These are phyloP conservation scores for Mesorhabditis sp. DNA, from an alignment of 2,888 invertebrate species.

Conservation along the genomic window DNA sequence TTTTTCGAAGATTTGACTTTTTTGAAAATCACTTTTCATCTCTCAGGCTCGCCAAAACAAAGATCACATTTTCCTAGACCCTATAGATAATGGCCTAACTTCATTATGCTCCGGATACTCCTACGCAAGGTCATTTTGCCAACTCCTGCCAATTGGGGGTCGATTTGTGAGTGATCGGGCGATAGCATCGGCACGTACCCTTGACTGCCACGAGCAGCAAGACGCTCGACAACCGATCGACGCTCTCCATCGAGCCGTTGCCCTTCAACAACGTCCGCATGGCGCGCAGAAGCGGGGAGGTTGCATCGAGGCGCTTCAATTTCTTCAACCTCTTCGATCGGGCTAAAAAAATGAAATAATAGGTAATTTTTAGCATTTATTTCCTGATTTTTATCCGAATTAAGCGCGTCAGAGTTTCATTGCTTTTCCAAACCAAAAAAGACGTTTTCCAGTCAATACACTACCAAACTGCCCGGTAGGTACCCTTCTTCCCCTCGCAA, in stretches of 20 bases:
- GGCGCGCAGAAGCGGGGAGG: slow-evolving; percentile 26
- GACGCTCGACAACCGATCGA: slow-evolving; percentile 20
- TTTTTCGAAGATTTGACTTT: no score
- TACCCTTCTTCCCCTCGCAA: no score
- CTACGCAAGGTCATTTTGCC: no score
- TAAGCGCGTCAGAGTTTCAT: background rate
- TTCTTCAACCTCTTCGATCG: slow-evolving; percentile 9
- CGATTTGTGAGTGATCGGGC: background rate
- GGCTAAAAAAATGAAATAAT: background rate
- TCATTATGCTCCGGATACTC: no score
- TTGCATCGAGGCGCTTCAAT: slow-evolving; percentile 31
- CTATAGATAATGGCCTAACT: no score
- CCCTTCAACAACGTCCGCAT: slow-evolving; percentile 17
- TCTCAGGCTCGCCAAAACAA: no score
- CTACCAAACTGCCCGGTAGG: no score
- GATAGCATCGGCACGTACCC: slow-evolving; percentile 20
- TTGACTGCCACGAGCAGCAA: slow-evolving; percentile 15
- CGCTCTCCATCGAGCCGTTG: slow-evolving; percentile 15
- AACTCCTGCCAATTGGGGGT: no score
- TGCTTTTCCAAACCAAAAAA: background rate
- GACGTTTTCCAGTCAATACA: no score
- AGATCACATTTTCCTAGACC: no score
- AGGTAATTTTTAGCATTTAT: background rate
- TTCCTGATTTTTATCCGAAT: background rate
- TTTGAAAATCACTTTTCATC: no score